Conservation (phyloP, 2,113 vertebrate genomes). For the Coregonus clupeaformis region DNA sequence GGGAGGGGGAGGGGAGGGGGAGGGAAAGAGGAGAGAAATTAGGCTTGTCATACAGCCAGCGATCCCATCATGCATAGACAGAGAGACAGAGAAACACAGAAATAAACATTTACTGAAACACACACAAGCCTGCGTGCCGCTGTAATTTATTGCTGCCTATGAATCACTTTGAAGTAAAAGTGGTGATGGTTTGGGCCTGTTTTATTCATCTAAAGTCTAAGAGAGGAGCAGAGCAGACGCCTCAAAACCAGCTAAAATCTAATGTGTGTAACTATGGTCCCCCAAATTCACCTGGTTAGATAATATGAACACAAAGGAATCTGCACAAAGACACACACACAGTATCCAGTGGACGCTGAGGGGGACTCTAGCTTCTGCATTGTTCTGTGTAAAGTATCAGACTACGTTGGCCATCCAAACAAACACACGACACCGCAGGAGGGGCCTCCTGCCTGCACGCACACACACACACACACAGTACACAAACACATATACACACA, state of each 20-base stretch:
- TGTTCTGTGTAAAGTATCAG: constrained; percentile 37
- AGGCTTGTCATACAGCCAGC: too few relatives aligned
- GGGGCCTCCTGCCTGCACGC: constrained; percentile 13
- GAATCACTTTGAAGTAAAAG: too few relatives aligned
- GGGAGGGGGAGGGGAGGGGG: constrained; percentile 22
- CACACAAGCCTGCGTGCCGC: too few relatives aligned
- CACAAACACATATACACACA: constrained; percentile 1
- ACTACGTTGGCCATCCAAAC: constrained; percentile 44
- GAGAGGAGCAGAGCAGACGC: too few relatives aligned
- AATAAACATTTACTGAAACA: too few relatives aligned
- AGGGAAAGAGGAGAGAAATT: not conserved
- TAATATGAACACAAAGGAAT: constrained; percentile 13
- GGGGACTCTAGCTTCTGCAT: constrained; percentile 22
- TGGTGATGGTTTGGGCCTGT: too few relatives aligned
- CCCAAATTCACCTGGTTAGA: constrained; percentile 9
- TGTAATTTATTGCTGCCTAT: too few relatives aligned
- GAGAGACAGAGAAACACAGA: too few relatives aligned
- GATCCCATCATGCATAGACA: too few relatives aligned
- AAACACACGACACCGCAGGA: constrained; percentile 51
- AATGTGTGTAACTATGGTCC: too few relatives aligned
- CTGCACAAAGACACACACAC: not conserved
- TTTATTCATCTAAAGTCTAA: too few relatives aligned
- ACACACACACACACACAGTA: not conserved
- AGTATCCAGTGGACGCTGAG: constrained; percentile 25
- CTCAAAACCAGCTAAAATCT: too few relatives aligned